Evolutionary conservation across 2,888 invertebrate species (phyloP), one percentile per base, ranked within the genome.

Genomic region (Hypomecis punctinalis): DNA sequence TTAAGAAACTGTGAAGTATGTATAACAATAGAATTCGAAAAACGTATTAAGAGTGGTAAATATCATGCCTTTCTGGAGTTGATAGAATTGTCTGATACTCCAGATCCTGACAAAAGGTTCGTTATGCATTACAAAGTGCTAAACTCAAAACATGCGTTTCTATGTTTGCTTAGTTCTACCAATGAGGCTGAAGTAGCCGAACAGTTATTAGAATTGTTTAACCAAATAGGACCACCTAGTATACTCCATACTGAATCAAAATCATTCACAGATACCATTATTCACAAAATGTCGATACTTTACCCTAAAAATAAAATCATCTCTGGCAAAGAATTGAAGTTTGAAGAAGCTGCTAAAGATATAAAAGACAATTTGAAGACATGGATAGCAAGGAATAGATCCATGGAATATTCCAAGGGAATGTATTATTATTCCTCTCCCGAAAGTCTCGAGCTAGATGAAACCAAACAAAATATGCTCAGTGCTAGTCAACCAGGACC

Each of bases 21-120:
- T 40, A 6, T 13, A 5, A 39, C 11, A 13, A 1, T 9, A 39
- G 39, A 9, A 9, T 6, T 7, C 11, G 2, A 37, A 49, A 35
- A 36, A 8, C 8, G 8, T 46, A 2, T 8, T 1, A 0, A n/a
- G 0, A 13, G 5, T 33, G 40, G 10, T 33, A 23, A 0, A 9
- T 42, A 53, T 33, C 10, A 23, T 2, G 40, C 23, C 11, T 53
- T 33, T 33, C 23, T 53, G 9, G 33, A 53, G n/a, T 10, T 53
- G n/a, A 42, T 53, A 23, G 52, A 53, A 23, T 6, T 53, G 52
- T 53, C 52, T 40, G 52, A 33, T 53, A 40, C 33, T 40, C 52
- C 52, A 40, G 52, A 53, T 11, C 40, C 40, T 53, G 23, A 53
- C 0, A 10, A 33, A 3, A 40, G 10, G 10, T 42, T 53, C 33